Evolutionary conservation across 2,113 vertebrate species (phyloP).

Genomic region (Albula glossodonta): DNA sequence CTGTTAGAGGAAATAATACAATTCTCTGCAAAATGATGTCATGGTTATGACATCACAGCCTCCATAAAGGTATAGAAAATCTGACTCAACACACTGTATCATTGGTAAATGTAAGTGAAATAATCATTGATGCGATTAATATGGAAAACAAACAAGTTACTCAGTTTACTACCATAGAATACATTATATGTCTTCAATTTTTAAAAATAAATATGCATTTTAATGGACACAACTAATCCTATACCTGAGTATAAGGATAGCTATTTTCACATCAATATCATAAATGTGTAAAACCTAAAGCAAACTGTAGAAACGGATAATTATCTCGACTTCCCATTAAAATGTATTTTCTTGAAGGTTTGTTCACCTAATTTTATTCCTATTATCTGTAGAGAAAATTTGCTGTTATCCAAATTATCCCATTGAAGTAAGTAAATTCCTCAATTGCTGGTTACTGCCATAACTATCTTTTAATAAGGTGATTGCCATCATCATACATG

Average conservation of each 20-base stretch:
- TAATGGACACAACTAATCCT: conserved; percentile 3
- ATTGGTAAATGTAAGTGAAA: background rate
- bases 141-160: background rate
- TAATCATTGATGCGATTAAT: background rate
- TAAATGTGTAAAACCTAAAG: conserved; percentile 1
- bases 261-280: background rate
- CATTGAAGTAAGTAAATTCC: conserved; percentile 5
- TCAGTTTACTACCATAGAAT: background rate
- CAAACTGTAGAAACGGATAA: background rate
- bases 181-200: background rate
- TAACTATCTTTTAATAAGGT: background rate
- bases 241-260: background rate
- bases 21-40: background rate
- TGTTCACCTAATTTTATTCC: background rate
- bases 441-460: background rate
- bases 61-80: background rate
- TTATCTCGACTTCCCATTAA: background rate
- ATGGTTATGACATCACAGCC: background rate
- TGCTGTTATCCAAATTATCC: background rate
- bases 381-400: background rate
- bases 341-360: background rate
- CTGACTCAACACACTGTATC: background rate
- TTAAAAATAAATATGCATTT: conserved; percentile 7
- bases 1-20: background rate
- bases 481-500: background rate